Base-by-base conservation (phyloP, 2,113 vertebrate genomes). In the Rallus limicola region DNA sequence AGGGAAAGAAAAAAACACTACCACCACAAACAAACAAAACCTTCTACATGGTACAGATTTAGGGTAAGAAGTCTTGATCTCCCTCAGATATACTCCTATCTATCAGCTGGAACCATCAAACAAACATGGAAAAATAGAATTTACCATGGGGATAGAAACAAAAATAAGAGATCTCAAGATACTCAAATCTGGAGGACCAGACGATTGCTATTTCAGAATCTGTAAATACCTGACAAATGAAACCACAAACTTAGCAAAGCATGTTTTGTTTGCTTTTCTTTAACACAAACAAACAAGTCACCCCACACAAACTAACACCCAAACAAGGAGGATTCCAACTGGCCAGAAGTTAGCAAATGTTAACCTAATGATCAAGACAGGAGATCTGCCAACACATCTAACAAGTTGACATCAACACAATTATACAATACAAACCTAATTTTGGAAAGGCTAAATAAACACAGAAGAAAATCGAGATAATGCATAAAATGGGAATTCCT, bases 221-320 rank as follows among this genome's bases (percentile, higher is more conserved):
- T 48, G 70, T 40, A 40, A 63, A 50, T 55, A 81, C 3, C 12
- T 33, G 12, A 77, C 44, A 89, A 81, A 62, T 40, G 5, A 83
- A 89, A 77, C 58, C 7, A 77, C 7, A 50, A 70, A 33, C 14
- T n/a, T 31, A 18, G 24, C 11, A 69, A 40, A 5, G 56, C 9
- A 63, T 16, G 24, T 44, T 55, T 80, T 38, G 7, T 9, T 58
- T 31, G 29, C 25, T 82, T 65, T 81, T 48, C 48, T 69, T 82
- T 29, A 44, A 42, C 42, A 46, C 44, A 18, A 71, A 29, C 4
- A 50, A 70, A 21, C 17, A 48, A 48, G 48, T 48, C 48, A 48
- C 2, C 6, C 1, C 11, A 13, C 7, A 38, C 17, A 44, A 83
- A 29, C 53, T 34, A 76, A 67, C 1, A 7, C 1, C 23, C 7